Base-by-base conservation (phyloP, 2,113 vertebrate genomes). In the Jacana jacana region DNA sequence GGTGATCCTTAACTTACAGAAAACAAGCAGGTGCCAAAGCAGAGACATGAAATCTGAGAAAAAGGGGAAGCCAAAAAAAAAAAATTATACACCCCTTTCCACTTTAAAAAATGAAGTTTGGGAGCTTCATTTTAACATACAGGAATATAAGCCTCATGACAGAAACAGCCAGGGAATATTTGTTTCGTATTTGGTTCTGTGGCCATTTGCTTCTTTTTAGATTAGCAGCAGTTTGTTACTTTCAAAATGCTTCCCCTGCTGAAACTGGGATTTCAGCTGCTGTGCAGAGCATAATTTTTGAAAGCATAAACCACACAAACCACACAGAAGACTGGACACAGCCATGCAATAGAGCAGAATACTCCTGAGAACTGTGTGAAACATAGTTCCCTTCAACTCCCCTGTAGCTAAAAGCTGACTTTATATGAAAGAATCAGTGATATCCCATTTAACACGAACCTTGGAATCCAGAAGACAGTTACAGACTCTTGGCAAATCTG, bases 391-490 rank as follows among this genome's bases (percentile, higher is more conserved):
- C 33, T 52, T 52, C 75, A 90, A 70, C 27, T 69, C 42, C 81
- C 39, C 55, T 85, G 66, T 6, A 92, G 79, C 80, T 61, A 85
- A 87, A 95, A 85, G 15, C 70, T 24, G 42, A 91, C 82, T 52
- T 95, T 69, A 57, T 81, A 27, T 17, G 48, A 82, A 81, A 81
- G 60, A 92, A 88, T 66, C 77, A 83, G 42, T 48, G 57, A 88
- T 68, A 91, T 28, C 48, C 39, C 72, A 91, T 97, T 97, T 96
- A 96, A 94, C 95, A 94, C 70, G 94, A 93, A 95, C 89, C 86
- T 92, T 94, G 95, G 92, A 97, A 97, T 97, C 89, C 94, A 95
- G 81, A 93, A 97, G 93, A 97, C 91, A 95, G 89, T 85, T 97
- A 89, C 64, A 96, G 94, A 89, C 92, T 93, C 68, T 95, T 87